Conservation (phyloP, 30 jellyfish, hydroid and myxozoan genomes). For the Aurelia sp. region DNA sequence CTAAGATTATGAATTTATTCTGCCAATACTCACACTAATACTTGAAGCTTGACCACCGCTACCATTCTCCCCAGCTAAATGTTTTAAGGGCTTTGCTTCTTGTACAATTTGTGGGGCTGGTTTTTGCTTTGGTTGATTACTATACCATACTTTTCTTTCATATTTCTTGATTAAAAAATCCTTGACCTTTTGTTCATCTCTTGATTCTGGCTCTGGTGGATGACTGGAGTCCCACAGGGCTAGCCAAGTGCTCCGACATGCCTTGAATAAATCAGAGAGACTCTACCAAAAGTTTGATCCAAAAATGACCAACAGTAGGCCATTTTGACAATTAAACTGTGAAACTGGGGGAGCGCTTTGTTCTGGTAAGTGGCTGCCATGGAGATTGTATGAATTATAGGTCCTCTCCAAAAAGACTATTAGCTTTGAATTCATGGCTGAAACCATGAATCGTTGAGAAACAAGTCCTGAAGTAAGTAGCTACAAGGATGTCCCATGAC, state of each 20-base stretch:
- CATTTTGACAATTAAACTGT: no score
- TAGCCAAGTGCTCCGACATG: slow-evolving; percentile 88
- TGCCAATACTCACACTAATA: slow-evolving; percentile 40
- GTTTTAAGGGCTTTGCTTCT: slow-evolving; percentile 90
- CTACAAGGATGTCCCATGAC: no score
- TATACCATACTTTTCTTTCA: slow-evolving; percentile 92
- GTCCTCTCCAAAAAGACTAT: no score
- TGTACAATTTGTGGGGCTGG: slow-evolving; percentile 65
- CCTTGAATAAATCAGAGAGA: slow-evolving; percentile 20
- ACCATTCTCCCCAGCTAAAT: slow-evolving; percentile 78
- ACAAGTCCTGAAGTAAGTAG: no score
- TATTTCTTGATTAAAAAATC: slow-evolving; percentile 82
- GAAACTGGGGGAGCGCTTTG: no score
- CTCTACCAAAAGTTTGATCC: no score
- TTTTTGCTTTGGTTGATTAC: slow-evolving; percentile 78
- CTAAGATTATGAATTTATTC: no score
- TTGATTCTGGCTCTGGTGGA: slow-evolving; percentile 94
- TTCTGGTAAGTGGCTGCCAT: no score
- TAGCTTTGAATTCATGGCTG: no score
- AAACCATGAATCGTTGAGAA: no score
- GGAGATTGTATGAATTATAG: no score
- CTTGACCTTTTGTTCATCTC: slow-evolving; percentile 92
- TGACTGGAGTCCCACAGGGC: slow-evolving; percentile 89
- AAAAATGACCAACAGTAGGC: no score
- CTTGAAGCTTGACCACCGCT: slow-evolving; percentile 35